Conservation (phyloP, 2,113 vertebrate species). For the Arvicanthis niloticus region DNA sequence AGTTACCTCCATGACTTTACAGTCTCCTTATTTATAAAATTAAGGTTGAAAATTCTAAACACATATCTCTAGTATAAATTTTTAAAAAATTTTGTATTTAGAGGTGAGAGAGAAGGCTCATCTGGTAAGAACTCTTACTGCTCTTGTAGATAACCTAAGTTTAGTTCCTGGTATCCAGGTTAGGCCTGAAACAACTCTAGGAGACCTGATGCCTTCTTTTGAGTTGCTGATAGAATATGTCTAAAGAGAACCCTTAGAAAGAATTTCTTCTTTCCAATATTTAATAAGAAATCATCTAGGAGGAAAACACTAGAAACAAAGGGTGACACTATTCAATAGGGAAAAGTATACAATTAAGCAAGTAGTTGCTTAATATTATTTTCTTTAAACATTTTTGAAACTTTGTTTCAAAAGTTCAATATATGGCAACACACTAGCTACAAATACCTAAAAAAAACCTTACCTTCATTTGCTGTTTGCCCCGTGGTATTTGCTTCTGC, state of each 20-base stretch:
- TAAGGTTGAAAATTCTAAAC: constrained; percentile 34
- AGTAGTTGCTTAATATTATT: background rate
- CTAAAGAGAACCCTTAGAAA: constrained; percentile 28
- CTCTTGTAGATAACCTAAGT: background rate
- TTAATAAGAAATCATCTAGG: background rate
- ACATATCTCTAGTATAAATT: background rate
- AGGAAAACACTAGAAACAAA: background rate
- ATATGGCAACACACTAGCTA: constrained; percentile 30
- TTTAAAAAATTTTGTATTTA: background rate
- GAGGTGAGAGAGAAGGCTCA: background rate
- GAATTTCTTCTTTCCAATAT: constrained; percentile 35
- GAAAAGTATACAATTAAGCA: background rate
- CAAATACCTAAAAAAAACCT: constrained; percentile 72
- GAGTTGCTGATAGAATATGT: constrained; percentile 46
- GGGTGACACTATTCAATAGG: background rate
- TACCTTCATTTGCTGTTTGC: constrained; percentile 86
- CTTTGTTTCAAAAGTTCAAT: constrained; percentile 48
- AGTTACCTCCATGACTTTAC: constrained; percentile 35
- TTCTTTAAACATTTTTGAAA: background rate
- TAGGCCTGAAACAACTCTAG: too few relatives aligned
- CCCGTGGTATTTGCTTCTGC: constrained; percentile 83
- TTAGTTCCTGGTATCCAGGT: too few relatives aligned
- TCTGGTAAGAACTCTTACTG: background rate
- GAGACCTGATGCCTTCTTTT: background rate
- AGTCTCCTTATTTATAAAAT: constrained; percentile 62